Evolutionary conservation across 35 echinoderm and acorn worm species (phyloP).

Genomic region (Holothuria glaberrima): DNA sequence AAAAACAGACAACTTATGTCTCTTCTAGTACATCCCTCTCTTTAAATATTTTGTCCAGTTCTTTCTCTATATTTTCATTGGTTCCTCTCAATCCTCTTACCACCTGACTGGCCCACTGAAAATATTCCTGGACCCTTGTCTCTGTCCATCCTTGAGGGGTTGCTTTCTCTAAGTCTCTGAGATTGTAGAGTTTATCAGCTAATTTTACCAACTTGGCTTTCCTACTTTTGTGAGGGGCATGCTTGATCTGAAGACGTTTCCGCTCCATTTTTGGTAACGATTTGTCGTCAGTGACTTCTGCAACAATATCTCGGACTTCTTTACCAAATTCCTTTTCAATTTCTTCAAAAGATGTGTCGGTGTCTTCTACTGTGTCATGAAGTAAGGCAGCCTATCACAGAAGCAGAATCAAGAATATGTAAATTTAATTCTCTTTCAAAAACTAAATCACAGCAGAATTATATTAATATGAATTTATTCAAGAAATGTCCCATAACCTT

Average conservation of each 20-base stretch:
- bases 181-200: constrained; percentile 95
- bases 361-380: constrained; percentile 98
- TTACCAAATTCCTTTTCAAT: constrained; percentile 90
- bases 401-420: neutral
- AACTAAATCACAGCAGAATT: too few species aligned
- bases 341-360: constrained; percentile 93
- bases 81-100: constrained; percentile 78
- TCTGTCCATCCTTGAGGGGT: constrained; percentile 85
- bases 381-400: constrained; percentile 82
- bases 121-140: constrained; percentile 77
- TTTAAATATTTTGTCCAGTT: constrained; percentile 87
- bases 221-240: constrained; percentile 80
- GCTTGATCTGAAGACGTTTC: constrained; percentile 82
- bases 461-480: too few species aligned
- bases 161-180: constrained; percentile 72
- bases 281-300: constrained; percentile 97
- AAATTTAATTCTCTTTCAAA: neutral
- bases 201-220: constrained; percentile 97
- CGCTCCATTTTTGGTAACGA: constrained; percentile 86
- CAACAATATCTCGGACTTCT: constrained; percentile 86
- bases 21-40: neutral
- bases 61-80: constrained; percentile 72
- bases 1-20: too few species aligned
- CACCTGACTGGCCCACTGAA: constrained; percentile 87
- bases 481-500: too few species aligned